Percentiles rank a stretch among this genome's conserved stretches.
phyloP scores from a whole-genome alignment of 2,113 vertebrate species.

The Trinectes maculatus region DNA sequence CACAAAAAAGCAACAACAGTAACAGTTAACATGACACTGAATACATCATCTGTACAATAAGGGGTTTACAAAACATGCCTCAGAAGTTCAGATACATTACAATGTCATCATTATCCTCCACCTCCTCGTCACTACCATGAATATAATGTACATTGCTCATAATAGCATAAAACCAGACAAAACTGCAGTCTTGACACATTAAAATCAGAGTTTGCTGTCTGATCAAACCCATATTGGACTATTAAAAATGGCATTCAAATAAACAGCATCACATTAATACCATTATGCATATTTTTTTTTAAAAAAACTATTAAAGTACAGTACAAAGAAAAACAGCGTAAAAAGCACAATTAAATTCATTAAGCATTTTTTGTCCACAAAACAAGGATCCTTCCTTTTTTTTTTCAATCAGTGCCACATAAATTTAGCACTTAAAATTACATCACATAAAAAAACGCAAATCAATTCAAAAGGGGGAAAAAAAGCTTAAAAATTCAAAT shows the following conservation, averaged over 20 bases:
- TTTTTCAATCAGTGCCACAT: conserved; percentile 37
- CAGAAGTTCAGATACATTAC: conserved; percentile 80
- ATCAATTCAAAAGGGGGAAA: conserved; percentile 26
- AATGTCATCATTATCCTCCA: conserved; percentile 61
- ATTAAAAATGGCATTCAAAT: conserved; percentile 70
- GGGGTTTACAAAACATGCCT: conserved; percentile 81
- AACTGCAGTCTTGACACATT: conserved; percentile 66
- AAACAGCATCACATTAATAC: conserved; percentile 70
- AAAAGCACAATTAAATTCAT: conserved; percentile 57
- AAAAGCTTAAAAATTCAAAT: conserved; percentile 27
- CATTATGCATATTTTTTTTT: conserved; percentile 76
- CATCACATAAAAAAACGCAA: conserved; percentile 50
- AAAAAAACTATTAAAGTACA: conserved; percentile 65
- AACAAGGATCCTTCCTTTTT: conserved; percentile 59
- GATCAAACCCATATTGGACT: conserved; percentile 68
- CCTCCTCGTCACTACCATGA: conserved; percentile 56
- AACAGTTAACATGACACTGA: conserved; percentile 76
- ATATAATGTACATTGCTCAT: conserved; percentile 74
- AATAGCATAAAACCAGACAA: conserved; percentile 64
- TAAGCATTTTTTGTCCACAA: conserved; percentile 46
- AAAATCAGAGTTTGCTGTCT: conserved; percentile 53
- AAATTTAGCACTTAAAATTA: conserved; percentile 56
- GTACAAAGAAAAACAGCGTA: conserved; percentile 62
- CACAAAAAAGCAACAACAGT: conserved; percentile 76
- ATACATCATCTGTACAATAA: conserved; percentile 82